A percentile compares a stretch with the other conserved stretches of the same genome.
These are phyloP conservation scores for Trichogramma pretiosum DNA, from an alignment of 1,140 invertebrate species.

Conservation along the genomic window DNA sequence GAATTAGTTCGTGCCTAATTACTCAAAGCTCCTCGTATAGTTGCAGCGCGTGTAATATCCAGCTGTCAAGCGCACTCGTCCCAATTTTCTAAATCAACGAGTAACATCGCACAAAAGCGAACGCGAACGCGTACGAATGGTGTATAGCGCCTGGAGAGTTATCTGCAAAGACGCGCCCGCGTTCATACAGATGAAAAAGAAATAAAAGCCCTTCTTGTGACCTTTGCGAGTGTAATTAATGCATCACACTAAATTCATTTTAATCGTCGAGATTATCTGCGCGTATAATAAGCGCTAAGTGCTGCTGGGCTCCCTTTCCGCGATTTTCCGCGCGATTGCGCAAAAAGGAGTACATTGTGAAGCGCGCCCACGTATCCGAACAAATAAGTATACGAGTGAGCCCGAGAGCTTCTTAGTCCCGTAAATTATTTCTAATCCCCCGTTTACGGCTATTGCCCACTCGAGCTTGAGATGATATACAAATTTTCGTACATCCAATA, in stretches of 20 bases:
- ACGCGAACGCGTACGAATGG: no score
- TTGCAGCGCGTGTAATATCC: no score
- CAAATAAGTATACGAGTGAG: slow-evolving; percentile 7
- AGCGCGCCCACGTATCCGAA: not conserved
- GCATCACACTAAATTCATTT: slow-evolving; percentile 36
- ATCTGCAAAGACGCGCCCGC: not conserved
- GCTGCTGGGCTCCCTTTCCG: slow-evolving; percentile 14
- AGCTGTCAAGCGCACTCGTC: no score
- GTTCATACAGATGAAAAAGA: slow-evolving; percentile 19
- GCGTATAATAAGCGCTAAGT: slow-evolving; percentile 39
- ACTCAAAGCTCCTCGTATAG: no score
- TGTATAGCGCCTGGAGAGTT: no score
- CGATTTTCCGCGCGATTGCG: slow-evolving; percentile 4
- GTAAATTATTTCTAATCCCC: slow-evolving; percentile 12
- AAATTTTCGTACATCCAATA: not conserved
- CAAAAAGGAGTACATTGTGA: not conserved
- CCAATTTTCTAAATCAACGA: no score
- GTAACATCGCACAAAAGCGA: no score
- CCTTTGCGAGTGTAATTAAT: no score
- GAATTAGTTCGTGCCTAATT: no score
- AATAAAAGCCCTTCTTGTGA: no score
- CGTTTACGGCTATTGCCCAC: slow-evolving; percentile 2
- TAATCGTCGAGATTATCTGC: slow-evolving; percentile 36
- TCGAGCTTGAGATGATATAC: slow-evolving; percentile 6
- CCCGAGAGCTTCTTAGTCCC: not conserved